Conservation (phyloP, 2,113 vertebrate genomes). For the Eudyptes chrysolophus region DNA sequence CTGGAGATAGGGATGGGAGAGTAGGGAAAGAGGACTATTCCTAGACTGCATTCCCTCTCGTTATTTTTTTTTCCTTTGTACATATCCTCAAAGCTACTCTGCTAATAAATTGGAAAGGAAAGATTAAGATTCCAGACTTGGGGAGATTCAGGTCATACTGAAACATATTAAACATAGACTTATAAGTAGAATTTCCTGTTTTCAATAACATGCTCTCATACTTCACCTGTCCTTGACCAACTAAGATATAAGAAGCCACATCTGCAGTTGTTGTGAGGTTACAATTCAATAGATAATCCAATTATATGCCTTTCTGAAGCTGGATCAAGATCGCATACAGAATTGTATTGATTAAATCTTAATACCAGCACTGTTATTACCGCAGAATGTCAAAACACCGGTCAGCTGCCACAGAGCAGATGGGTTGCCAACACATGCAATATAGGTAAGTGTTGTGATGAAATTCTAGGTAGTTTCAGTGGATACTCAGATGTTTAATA, state of each 20-base stretch:
- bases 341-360: constrained; percentile 13
- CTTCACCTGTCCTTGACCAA: constrained; percentile 20
- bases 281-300: constrained; percentile 26
- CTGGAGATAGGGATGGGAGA: neutral
- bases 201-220: neutral
- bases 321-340: neutral
- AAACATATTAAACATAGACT: neutral
- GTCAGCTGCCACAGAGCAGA: neutral
- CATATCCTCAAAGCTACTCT: neutral
- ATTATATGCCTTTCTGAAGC: constrained; percentile 22
- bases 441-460: neutral
- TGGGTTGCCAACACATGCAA: neutral
- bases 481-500: neutral
- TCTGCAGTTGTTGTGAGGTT: neutral
- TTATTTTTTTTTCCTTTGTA: neutral
- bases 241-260: neutral
- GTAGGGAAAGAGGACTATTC: neutral
- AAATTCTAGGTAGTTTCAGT: neutral
- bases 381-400: neutral
- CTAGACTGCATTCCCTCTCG: neutral
- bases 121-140: neutral
- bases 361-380: neutral
- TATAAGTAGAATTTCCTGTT: neutral
- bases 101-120: neutral
- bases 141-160: neutral